Base-by-base conservation (phyloP, 2,888 invertebrate species). In the Mesochorus sp. region DNA sequence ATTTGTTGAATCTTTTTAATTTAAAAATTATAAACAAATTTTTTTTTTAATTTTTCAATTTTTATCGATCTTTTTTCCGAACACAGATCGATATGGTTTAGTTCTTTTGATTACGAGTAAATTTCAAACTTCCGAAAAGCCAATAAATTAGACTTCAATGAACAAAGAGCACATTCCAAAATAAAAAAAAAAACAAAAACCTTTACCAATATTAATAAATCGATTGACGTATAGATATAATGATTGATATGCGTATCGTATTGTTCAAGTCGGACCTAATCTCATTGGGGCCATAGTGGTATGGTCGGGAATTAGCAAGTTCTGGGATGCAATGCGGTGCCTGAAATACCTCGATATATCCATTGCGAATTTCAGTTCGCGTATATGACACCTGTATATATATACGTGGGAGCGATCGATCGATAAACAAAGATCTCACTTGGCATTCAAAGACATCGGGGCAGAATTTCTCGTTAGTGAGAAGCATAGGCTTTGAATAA, bases 361-460 rank as follows among this genome's bases (percentile, higher is more conserved):
- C 19, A 47, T n/a, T 10, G 21, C 28, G 57, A 57, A 66, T 66
- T 57, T 39, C n/a, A n/a, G n/a, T n/a, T n/a, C n/a, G n/a, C n/a
- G n/a, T n/a, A n/a, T n/a, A n/a, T n/a, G n/a, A n/a, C n/a, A 14
- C 39, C 42, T 57, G 10, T 2, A 6, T 1, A 4, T 34, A 10
- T 26, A 51, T 42, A 17, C 6, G 4, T 42, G 3, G 0, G 51
- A 17, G 8, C 14, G 39, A 71, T 64, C 47, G 37, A 72, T 72
- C 71, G 26, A 55, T 64, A 55, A 31, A 55, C 72, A 44, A 64
- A 64, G 28, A 72, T 64, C 47, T 55, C 44, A 55, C 37, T 57
- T 26, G n/a, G 42, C 42, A 42, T 62, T 71, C 61, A 47, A 73
- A 64, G 72, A 73, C 55, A 47, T 57, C 47, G n/a, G 26, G 12